These are phyloP conservation scores for Theocolax elegans DNA, from an alignment of 1,140 invertebrate species.

Conservation along the genomic window DNA sequence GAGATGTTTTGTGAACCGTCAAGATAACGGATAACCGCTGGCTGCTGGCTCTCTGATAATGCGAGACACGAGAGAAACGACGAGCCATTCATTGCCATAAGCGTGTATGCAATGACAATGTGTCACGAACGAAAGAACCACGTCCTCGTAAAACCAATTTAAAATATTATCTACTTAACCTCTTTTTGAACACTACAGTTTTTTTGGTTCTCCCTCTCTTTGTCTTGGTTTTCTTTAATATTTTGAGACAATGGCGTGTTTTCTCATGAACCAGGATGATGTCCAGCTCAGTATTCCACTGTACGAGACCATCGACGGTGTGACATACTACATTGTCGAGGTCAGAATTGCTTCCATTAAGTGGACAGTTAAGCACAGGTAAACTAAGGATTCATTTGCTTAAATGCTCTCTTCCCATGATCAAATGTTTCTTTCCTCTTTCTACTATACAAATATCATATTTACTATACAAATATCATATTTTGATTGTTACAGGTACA, in stretches of 20 bases:
- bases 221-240: background rate
- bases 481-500: conserved; percentile 72
- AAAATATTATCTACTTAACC: background rate
- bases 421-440: no score
- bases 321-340: conserved; percentile 77
- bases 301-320: conserved; percentile 67
- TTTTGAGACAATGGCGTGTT: conserved; percentile 71
- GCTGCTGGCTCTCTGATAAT: background rate
- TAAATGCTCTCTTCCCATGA: background rate
- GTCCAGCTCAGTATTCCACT: conserved; percentile 72
- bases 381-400: no score
- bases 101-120: background rate
- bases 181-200: background rate
- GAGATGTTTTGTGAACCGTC: conserved; percentile 12
- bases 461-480: background rate
- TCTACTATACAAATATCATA: no score
- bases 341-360: conserved; percentile 76
- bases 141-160: background rate
- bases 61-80: background rate
- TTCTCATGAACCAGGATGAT: conserved; percentile 71
- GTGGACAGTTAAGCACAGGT: conserved; percentile 82
- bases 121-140: background rate
- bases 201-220: background rate
- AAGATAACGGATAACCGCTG: conserved; percentile 25
- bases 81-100: background rate